Evolutionary conservation across 2,113 vertebrate genomes (phyloP).

Genomic region (Scopus umbretta): DNA sequence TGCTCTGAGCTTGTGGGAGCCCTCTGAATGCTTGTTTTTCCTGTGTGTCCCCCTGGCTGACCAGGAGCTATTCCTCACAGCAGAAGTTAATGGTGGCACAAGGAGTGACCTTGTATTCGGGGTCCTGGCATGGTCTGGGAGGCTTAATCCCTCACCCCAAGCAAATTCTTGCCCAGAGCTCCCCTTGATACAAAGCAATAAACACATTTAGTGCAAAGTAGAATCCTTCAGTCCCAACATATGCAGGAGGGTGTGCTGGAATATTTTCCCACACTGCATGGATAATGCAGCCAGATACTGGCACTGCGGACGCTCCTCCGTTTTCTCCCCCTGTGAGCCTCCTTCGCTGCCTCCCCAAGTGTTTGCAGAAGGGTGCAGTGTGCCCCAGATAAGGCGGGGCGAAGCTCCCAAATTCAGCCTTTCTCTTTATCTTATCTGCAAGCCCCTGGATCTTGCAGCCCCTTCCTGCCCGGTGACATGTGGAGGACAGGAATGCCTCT

Average conservation of each 20-base stretch:
- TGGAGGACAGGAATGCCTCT: constrained; percentile 38
- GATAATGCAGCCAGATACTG: not conserved
- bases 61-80: not conserved
- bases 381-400: not conserved
- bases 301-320: not conserved
- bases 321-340: not conserved
- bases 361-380: fast-evolving
- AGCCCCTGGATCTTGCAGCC: constrained; percentile 10
- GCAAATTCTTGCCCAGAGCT: not conserved
- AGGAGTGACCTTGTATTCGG: not conserved
- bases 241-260: not conserved
- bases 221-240: not conserved
- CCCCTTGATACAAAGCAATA: not conserved
- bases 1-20: not conserved
- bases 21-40: not conserved
- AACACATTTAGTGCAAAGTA: fast-evolving
- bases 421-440: constrained; percentile 43
- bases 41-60: not conserved
- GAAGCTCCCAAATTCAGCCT: constrained; percentile 16
- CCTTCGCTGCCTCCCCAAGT: fast-evolving
- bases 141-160: not conserved
- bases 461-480: constrained; percentile 51
- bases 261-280: not conserved
- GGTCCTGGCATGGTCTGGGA: not conserved
- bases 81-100: not conserved